Evolutionary conservation across 2,797 vertebrate species (phyloP).

Genomic region (Leuciscus waleckii): DNA sequence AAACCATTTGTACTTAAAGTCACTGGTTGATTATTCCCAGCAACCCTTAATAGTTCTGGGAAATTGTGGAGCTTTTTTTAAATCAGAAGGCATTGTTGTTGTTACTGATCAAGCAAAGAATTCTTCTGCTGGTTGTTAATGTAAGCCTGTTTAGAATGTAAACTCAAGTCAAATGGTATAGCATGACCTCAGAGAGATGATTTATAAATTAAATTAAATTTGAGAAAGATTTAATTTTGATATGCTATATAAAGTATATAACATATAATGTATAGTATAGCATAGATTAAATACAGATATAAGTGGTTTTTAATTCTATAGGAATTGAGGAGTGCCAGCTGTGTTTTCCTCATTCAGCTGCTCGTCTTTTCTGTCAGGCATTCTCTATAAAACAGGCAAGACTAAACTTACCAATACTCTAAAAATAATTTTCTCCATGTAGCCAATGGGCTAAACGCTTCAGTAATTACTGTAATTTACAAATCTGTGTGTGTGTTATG

Average conservation of each 20-base stretch:
- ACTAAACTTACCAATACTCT: background rate
- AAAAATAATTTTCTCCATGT: constrained; percentile 2
- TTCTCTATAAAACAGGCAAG: background rate
- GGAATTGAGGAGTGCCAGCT: background rate
- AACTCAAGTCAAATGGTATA: constrained; percentile 7
- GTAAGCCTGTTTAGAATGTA: background rate
- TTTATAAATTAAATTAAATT: background rate
- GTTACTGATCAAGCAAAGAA: background rate
- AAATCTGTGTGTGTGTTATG: background rate
- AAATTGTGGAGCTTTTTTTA: constrained; percentile 12
- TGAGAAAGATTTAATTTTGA: background rate
- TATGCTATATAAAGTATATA: background rate
- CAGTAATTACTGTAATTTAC: background rate
- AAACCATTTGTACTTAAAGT: background rate
- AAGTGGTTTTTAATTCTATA: background rate
- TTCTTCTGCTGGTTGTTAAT: background rate
- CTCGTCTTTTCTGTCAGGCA: background rate
- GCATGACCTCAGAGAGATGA: background rate
- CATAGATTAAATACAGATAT: background rate
- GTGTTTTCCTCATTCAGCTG: constrained; percentile 23
- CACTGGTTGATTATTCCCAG: constrained; percentile 31
- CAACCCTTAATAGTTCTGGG: background rate
- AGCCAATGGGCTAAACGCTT: background rate
- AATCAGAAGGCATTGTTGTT: background rate
- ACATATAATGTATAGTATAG: background rate